Evolutionary conservation across 23 tunicate genomes (phyloP), one percentile per base, ranked within the genome.

Genomic region (Botrylloides violaceus): DNA sequence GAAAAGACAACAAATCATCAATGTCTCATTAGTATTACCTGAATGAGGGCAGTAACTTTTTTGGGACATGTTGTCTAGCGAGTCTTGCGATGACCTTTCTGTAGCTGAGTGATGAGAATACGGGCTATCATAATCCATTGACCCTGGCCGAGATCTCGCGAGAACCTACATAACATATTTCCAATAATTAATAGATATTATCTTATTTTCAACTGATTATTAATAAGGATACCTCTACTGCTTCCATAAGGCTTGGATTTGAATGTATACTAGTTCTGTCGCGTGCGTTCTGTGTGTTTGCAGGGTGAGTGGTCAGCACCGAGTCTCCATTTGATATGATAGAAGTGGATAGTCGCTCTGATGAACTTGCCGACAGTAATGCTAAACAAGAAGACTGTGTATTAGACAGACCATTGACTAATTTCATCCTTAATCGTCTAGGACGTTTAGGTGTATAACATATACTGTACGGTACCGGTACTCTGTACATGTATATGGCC

Each of bases 91-190:
- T 21, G 35, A 63, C 32, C 70, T 58, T 4, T 23, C 62, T 4
- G 62, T 28, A 23, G 23, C 62, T 3, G 62, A 58, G 62, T 29
- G 62, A 58, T 58, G 33, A 29, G 32, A 27, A 7, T 27, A 22
- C 3, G 33, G 36, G 18, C n/a, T 33, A 7, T 63, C 70, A 31
- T 63, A 63, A 31, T 63, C 33, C 70, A 63, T 63, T 3, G 70
- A 27, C 23, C 33, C 92, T 77, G 37, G 92, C 65, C 36, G 79
- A 78, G 39, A 83, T 73, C 58, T 73, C 31, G 29, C 83, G 66
- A 64, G 61, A 27, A 19, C 33, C 70, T 63, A 59, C 35, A 63
- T 3, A 63, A 43, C n/a, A n/a, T n/a, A n/a, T n/a, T n/a, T n/a
- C n/a, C n/a, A n/a, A n/a, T n/a, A n/a, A n/a, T n/a, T n/a, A n/a